A percentile compares a stretch with the other conserved stretches of the same genome.
Conservation (phyloP, 2,113 vertebrate genomes). For the Cyanoramphus novaezelandiae region DNA sequence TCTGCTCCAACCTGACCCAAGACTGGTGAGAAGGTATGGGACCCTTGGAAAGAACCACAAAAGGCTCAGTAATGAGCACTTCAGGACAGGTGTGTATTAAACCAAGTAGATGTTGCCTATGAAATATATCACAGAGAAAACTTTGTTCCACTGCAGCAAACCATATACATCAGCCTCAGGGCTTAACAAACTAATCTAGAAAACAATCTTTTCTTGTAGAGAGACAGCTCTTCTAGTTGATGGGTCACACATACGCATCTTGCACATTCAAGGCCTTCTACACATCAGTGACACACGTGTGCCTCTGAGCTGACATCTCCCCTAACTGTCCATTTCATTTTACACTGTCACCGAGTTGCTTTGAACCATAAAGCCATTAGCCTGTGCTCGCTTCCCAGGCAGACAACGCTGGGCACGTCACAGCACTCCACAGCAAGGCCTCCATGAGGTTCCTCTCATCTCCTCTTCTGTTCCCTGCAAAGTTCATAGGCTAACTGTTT, state of each 20-base stretch:
- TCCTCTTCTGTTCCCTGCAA: background rate
- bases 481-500: background rate
- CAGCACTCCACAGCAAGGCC: background rate
- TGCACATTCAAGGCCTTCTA: background rate
- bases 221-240: background rate
- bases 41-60: background rate
- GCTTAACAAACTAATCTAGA: background rate
- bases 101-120: background rate
- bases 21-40: background rate
- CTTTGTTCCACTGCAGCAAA: background rate
- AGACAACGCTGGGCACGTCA: background rate
- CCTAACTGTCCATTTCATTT: background rate
- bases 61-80: background rate
- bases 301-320: background rate
- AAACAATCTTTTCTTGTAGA: no score
- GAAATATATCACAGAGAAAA: background rate
- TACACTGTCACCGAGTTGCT: background rate
- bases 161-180: background rate
- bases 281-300: accelerated
- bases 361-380: background rate
- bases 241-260: accelerated
- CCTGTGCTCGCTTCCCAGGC: background rate
- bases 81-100: background rate
- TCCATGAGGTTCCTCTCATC: background rate
- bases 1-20: background rate